Evolutionary conservation across 2,797 vertebrate genomes (phyloP).

Genomic region (Lagodon rhomboides): DNA sequence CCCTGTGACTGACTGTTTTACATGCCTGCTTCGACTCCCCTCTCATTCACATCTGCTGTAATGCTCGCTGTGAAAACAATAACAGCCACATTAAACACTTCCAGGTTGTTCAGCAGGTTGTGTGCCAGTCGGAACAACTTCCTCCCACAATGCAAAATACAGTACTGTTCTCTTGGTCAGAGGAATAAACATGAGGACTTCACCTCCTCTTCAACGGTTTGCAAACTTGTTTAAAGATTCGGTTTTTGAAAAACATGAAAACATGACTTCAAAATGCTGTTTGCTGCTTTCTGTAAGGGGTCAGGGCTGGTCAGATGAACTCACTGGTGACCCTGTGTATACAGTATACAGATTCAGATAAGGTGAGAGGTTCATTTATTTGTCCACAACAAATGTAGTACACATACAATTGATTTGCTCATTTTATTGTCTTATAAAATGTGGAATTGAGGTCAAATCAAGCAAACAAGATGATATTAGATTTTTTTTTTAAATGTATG

Average conservation of each 20-base stretch:
- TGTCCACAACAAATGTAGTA: not conserved
- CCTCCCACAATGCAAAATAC: slow-evolving; percentile 14
- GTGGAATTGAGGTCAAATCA: not conserved
- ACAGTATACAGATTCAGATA: not conserved
- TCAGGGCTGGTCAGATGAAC: not conserved
- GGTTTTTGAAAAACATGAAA: not conserved
- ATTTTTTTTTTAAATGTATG: not conserved
- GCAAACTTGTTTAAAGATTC: not conserved
- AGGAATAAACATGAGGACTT: slow-evolving; percentile 11
- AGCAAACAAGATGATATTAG: not conserved
- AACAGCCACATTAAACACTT: slow-evolving; percentile 53
- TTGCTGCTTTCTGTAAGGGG: not conserved
- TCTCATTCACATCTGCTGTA: slow-evolving; percentile 57
- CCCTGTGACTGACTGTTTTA: slow-evolving; percentile 67
- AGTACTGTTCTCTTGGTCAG: slow-evolving; percentile 10
- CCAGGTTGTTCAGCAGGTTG: slow-evolving; percentile 54
- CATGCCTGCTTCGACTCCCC: slow-evolving; percentile 60
- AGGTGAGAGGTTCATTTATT: too few species aligned
- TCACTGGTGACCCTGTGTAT: not conserved
- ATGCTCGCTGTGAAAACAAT: slow-evolving; percentile 46
- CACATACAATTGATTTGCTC: not conserved
- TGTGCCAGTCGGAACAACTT: slow-evolving; percentile 17
- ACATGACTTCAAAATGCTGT: not conserved
- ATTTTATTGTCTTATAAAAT: not conserved
- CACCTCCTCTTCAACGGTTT: not conserved